These are phyloP conservation scores for Caretta caretta DNA, from an alignment of 2,113 vertebrate genomes.

Conservation along the genomic window DNA sequence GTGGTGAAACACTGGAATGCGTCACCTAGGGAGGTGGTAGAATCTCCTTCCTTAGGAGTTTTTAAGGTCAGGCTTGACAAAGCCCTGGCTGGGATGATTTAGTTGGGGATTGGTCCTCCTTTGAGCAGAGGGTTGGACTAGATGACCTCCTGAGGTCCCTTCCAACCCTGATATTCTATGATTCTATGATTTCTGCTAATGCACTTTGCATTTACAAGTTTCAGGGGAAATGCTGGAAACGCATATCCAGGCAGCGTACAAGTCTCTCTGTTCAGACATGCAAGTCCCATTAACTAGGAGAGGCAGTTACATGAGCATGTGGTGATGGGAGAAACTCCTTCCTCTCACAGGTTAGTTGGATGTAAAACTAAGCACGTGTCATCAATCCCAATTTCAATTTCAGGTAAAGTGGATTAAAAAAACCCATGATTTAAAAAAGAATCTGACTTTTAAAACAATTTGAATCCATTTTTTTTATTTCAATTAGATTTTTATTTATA, in stretches of 20 bases:
- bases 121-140: too few species aligned
- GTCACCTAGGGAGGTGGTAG: too few species aligned
- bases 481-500: background rate
- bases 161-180: too few species aligned
- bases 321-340: background rate
- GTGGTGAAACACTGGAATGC: too few species aligned
- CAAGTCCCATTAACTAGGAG: fast-evolving
- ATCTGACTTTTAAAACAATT: background rate
- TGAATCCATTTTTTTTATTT: background rate
- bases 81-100: too few species aligned
- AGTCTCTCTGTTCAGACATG: background rate
- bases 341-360: background rate
- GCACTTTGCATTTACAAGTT: background rate
- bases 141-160: too few species aligned
- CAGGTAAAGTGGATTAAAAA: fast-evolving
- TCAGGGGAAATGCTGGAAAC: fast-evolving
- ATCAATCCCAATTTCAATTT: background rate
- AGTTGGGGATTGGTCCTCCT: too few species aligned
- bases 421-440: fast-evolving
- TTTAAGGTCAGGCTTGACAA: too few species aligned
- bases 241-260: fast-evolving
- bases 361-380: background rate
- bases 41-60: too few species aligned
- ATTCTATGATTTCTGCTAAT: background rate
- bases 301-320: background rate